phyloP scores from a whole-genome alignment of 2,113 vertebrate genomes.

The Paramisgurnus dabryanus region DNA sequence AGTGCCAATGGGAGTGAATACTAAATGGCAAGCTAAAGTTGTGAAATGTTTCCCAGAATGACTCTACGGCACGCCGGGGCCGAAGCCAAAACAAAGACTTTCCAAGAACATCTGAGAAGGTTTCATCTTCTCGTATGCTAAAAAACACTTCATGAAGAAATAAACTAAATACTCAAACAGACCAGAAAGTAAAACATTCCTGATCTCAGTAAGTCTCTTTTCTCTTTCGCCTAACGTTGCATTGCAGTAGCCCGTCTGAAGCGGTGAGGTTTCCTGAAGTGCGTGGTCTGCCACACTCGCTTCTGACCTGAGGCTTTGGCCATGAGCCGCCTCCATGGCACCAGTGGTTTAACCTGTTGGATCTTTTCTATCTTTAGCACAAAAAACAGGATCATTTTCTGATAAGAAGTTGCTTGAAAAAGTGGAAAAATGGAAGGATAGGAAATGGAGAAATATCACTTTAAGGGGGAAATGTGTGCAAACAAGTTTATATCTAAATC shows the following conservation, averaged over 20 bases:
- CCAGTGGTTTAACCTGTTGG: constrained; percentile 18
- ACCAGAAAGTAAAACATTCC: constrained; percentile 49
- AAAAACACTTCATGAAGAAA: constrained; percentile 39
- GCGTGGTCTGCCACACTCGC: background rate
- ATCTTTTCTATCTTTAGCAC: constrained; percentile 1
- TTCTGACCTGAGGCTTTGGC: background rate
- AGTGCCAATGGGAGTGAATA: constrained; percentile 58
- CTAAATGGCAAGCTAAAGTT: constrained; percentile 42
- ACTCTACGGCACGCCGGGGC: constrained; percentile 18
- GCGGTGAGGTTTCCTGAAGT: constrained; percentile 27
- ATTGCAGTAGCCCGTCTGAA: constrained; percentile 37
- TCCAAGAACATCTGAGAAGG: constrained; percentile 45
- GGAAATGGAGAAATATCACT: background rate
- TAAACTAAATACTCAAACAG: constrained; percentile 47
- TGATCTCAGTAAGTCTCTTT: constrained; percentile 31
- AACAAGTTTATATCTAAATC: constrained; percentile 14
- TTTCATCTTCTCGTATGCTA: constrained; percentile 22
- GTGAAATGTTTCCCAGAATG: constrained; percentile 46
- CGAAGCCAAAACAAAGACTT: constrained; percentile 40
- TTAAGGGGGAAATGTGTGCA: constrained; percentile 10
- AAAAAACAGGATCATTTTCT: background rate
- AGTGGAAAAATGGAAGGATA: background rate
- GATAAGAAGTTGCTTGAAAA: background rate
- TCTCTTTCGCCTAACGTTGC: constrained; percentile 23
- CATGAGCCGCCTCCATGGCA: constrained; percentile 27